Evolutionary conservation across 2,888 invertebrate genomes (phyloP).

Genomic region (Hetaerina titia): DNA sequence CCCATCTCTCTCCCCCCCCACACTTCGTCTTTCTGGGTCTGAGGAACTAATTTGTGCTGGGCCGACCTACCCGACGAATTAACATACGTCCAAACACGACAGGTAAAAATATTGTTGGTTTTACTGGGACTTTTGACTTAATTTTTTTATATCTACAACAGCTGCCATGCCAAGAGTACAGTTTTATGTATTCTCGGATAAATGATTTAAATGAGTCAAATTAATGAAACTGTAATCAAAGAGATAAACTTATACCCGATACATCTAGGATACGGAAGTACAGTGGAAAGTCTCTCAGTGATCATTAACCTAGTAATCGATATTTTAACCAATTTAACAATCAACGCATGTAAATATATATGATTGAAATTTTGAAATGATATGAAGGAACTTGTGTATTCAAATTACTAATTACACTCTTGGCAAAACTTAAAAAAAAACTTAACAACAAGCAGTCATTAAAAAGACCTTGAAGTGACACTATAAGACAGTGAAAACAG

Average conservation of each 20-base stretch:
- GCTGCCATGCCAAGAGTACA: not conserved
- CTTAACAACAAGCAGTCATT: too few species aligned
- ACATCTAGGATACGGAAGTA: not conserved
- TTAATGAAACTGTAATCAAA: not conserved
- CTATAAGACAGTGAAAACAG: too few species aligned
- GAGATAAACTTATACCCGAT: not conserved
- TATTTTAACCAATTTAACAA: too few species aligned
- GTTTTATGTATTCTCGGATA: not conserved
- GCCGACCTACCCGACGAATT: slow-evolving; percentile 29
- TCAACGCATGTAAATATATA: too few species aligned
- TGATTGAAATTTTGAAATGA: too few species aligned
- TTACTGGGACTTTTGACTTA: not conserved
- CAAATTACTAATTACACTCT: too few species aligned
- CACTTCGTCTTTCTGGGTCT: not conserved
- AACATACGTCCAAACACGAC: slow-evolving; percentile 13
- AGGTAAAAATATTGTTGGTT: slow-evolving; percentile 5
- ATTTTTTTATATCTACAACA: not conserved
- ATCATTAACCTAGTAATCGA: too few species aligned
- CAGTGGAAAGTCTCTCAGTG: too few species aligned
- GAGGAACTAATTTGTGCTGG: not conserved
- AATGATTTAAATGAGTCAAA: not conserved
- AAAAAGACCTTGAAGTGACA: too few species aligned
- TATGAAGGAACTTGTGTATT: too few species aligned
- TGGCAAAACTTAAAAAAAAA: too few species aligned
- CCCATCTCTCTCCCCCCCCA: not conserved